These are phyloP conservation scores for Scopus umbretta DNA, from an alignment of 2,113 vertebrate species.

Conservation along the genomic window DNA sequence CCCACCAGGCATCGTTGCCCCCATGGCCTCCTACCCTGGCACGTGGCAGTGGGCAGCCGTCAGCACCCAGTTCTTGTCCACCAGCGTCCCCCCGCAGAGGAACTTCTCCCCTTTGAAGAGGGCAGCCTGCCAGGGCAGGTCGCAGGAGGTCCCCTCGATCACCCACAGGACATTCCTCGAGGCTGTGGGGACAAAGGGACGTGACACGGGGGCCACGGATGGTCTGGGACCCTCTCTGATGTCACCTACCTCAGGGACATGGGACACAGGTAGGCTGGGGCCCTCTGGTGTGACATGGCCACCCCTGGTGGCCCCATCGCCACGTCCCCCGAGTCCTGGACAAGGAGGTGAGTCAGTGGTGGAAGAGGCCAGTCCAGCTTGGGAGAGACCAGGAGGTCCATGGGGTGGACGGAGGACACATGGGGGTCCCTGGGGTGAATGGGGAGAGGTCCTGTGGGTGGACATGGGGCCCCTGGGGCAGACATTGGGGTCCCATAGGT, in stretches of 20 bases:
- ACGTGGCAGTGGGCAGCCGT: constrained; percentile 84
- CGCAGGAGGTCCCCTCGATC: neutral
- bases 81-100: constrained; percentile 81
- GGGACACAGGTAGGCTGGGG: neutral
- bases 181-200: neutral
- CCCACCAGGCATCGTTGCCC: accelerated
- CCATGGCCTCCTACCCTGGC: neutral
- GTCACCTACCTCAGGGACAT: too few species aligned
- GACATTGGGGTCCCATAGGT: neutral
- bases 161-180: neutral
- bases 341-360: neutral
- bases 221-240: neutral
- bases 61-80: constrained; percentile 83
- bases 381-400: neutral
- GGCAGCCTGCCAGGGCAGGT: constrained; percentile 63
- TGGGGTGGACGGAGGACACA: neutral
- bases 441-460: neutral
- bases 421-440: neutral
- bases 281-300: neutral
- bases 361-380: neutral
- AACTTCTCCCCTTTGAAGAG: constrained; percentile 58
- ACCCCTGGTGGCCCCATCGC: neutral
- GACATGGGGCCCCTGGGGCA: neutral
- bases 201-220: accelerated
- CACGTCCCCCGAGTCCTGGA: too few species aligned